phyloP scores from a whole-genome alignment of 2,113 vertebrate genomes.

The Tupaia tana region DNA sequence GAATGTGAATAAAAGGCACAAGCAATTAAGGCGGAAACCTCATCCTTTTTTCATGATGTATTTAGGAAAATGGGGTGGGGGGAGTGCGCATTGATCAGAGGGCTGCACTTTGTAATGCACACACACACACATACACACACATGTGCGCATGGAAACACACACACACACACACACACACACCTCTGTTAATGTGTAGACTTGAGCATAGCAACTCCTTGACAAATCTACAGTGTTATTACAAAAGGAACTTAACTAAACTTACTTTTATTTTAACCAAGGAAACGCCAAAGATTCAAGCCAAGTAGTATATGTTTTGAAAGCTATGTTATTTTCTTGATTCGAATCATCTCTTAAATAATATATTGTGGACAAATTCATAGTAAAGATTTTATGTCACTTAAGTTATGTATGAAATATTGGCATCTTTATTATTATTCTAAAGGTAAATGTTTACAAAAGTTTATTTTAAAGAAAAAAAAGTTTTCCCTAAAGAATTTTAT shows the following conservation, averaged over 20 bases:
- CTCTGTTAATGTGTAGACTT: conserved; percentile 59
- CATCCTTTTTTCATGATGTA: conserved; percentile 90
- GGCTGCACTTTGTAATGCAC: conserved; percentile 78
- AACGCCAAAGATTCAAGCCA: conserved; percentile 68
- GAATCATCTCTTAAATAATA: conserved; percentile 8
- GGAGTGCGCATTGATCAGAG: conserved; percentile 87
- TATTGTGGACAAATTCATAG: not conserved
- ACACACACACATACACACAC: not conserved
- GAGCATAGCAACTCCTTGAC: conserved; percentile 71
- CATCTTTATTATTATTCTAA: conserved; percentile 23
- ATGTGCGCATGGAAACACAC: conserved; percentile 58
- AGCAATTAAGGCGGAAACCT: conserved; percentile 94
- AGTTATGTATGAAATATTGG: not conserved
- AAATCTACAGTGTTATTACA: conserved; percentile 80
- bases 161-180: conserved; percentile 33
- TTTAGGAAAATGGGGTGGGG: conserved; percentile 86
- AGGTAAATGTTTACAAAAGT: conserved; percentile 49
- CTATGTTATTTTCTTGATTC: conserved; percentile 40
- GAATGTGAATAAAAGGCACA: conserved; percentile 92
- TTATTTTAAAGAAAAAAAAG: not conserved
- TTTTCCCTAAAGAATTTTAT: not conserved
- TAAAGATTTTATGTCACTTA: not conserved
- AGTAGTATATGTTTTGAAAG: conserved; percentile 62
- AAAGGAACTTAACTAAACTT: conserved; percentile 83
- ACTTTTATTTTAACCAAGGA: conserved; percentile 75